A percentile compares a stretch with the other conserved stretches of the same genome.
Evolutionary conservation across 2,888 invertebrate genomes (phyloP).

Genomic region (Mantis religiosa): DNA sequence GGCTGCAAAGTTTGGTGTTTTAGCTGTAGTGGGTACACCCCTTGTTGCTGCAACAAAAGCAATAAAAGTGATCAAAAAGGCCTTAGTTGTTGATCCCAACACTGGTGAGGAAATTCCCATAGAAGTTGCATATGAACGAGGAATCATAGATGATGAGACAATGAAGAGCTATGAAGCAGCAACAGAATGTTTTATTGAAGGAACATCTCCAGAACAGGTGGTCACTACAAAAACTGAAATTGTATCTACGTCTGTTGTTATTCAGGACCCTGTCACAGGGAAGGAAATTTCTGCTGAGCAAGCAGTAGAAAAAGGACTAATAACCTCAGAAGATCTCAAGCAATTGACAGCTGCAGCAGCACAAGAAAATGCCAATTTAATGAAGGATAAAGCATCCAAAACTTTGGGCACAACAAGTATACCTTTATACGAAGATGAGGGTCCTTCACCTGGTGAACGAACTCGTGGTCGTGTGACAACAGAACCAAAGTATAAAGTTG

Average conservation of each 20-base stretch:
- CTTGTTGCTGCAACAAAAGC: conserved; percentile 66
- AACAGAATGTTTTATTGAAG: conserved; percentile 21
- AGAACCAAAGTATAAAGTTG: conserved; percentile 64
- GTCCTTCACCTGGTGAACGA: conserved; percentile 54
- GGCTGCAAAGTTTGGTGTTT: conserved; percentile 72
- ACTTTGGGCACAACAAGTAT: conserved; percentile 40
- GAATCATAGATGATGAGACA: conserved; percentile 54
- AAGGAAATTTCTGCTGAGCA: conserved; percentile 57
- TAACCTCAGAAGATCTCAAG: conserved; percentile 50
- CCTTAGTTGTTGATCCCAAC: conserved; percentile 64
- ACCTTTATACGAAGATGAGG: conserved; percentile 42
- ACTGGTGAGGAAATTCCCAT: conserved; percentile 76
- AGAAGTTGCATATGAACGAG: conserved; percentile 74
- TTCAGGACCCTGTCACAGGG: conserved; percentile 46
- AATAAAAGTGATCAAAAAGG: conserved; percentile 57
- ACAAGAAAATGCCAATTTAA: neutral
- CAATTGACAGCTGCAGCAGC: conserved; percentile 37
- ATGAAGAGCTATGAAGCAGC: conserved; percentile 15
- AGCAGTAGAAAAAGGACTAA: conserved; percentile 54
- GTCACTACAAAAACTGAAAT: conserved; percentile 34
- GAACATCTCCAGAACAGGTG: conserved; percentile 29
- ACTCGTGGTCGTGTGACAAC: conserved; percentile 54
- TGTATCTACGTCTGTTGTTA: conserved; percentile 34
- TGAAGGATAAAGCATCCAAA: conserved; percentile 34
- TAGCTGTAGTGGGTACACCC: conserved; percentile 71